phyloP scores from a whole-genome alignment of 2,888 invertebrate genomes.

The Pheosia tremula region DNA sequence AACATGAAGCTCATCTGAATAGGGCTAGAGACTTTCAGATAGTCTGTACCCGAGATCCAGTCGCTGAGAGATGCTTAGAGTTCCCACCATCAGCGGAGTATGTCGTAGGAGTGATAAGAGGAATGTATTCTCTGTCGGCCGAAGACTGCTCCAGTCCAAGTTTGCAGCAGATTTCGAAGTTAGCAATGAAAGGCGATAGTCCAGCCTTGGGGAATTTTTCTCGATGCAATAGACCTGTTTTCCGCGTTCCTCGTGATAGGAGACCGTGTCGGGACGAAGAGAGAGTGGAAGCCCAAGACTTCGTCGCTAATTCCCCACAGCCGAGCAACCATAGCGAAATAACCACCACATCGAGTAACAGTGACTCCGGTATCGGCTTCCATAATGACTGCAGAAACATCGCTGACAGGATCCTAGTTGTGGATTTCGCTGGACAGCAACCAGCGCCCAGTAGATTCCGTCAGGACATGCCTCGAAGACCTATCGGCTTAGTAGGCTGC shows the following conservation, averaged over 20 bases:
- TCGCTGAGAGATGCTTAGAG: conserved; percentile 92
- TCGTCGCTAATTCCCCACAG: conserved; percentile 91
- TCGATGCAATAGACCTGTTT: conserved; percentile 64
- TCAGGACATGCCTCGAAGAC: conserved; percentile 67
- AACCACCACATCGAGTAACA: conserved; percentile 94
- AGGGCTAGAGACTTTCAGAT: conserved; percentile 94
- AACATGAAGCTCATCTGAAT: conserved; percentile 91
- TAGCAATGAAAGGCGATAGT: conserved; percentile 75
- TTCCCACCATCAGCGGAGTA: conserved; percentile 95
- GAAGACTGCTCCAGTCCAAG: conserved; percentile 73
- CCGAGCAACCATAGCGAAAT: conserved; percentile 93
- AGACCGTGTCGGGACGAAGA: conserved; percentile 66
- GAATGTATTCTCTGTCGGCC: conserved; percentile 87
- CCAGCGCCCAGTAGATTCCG: conserved; percentile 62
- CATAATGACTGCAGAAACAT: conserved; percentile 94
- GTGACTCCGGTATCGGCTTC: conserved; percentile 97
- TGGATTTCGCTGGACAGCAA: conserved; percentile 87
- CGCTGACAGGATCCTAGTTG: conserved; percentile 91
- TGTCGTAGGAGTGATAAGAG: conserved; percentile 88
- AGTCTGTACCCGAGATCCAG: conserved; percentile 91
- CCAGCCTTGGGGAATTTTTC: conserved; percentile 73
- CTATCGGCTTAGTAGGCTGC: conserved; percentile 72
- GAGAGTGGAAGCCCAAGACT: conserved; percentile 74
- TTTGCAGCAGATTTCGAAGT: conserved; percentile 72
- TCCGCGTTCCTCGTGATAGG: conserved; percentile 66